Evolutionary conservation across 1,140 invertebrate genomes (phyloP).

Genomic region (Hestina assimilis): DNA sequence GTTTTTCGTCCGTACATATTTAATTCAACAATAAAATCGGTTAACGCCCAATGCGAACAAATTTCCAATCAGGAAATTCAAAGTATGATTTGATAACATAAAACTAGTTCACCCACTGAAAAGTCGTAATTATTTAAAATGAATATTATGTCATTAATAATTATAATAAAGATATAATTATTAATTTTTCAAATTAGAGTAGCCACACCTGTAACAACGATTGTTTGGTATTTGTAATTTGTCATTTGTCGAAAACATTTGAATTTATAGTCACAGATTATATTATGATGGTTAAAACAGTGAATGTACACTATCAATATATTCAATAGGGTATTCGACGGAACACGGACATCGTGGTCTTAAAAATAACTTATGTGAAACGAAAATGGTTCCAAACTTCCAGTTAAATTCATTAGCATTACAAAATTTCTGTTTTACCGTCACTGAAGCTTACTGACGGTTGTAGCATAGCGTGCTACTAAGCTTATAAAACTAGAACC

Average conservation of each 20-base stretch:
- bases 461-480: too few species aligned
- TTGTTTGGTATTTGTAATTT: constrained; percentile 15
- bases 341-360: too few species aligned
- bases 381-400: too few species aligned
- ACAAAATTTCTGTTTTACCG: too few species aligned
- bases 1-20: constrained; percentile 80
- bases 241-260: constrained; percentile 1
- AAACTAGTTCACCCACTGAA: not conserved
- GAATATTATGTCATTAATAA: not conserved
- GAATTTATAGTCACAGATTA: not conserved
- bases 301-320: too few species aligned
- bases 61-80: constrained; percentile 1
- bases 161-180: not conserved
- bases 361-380: too few species aligned
- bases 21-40: constrained; percentile 24
- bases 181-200: constrained; percentile 5
- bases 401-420: too few species aligned
- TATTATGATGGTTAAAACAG: not conserved
- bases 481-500: too few species aligned
- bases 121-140: not conserved
- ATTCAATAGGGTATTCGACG: too few species aligned
- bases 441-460: too few species aligned
- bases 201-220: constrained; percentile 22
- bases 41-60: constrained; percentile 28
- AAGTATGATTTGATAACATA: not conserved